A percentile compares a stretch with the other conserved stretches of the same genome.
phyloP scores from a whole-genome alignment of 1,140 invertebrate species.

The Colletes latitarsis region DNA sequence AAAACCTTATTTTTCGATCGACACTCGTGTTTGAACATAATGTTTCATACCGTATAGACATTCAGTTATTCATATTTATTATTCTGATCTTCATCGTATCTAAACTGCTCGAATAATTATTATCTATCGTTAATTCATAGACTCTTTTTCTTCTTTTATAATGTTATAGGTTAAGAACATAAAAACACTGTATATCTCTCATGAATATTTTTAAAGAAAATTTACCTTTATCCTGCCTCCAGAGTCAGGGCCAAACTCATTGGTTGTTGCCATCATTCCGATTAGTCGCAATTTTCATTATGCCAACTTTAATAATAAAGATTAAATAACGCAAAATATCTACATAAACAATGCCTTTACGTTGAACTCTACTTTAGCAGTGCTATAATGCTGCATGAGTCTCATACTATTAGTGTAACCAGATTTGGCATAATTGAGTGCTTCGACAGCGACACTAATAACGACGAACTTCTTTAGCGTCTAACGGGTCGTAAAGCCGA shows the following conservation, averaged over 20 bases:
- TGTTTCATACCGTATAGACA: too few relatives aligned
- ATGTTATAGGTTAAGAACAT: not conserved
- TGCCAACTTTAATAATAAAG: not conserved
- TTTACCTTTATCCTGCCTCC: slow-evolving; percentile 89
- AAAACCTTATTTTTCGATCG: too few relatives aligned
- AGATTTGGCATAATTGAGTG: too few relatives aligned
- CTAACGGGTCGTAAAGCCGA: too few relatives aligned
- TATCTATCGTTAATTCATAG: not conserved
- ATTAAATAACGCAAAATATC: not conserved
- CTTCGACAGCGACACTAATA: too few relatives aligned
- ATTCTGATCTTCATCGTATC: too few relatives aligned
- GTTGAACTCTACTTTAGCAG: not conserved
- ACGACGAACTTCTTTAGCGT: too few relatives aligned
- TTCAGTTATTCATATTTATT: not conserved
- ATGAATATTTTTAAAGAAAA: not conserved
- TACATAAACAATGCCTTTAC: not conserved
- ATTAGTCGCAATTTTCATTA: not conserved
- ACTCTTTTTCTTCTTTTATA: not conserved
- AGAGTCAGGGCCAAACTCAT: slow-evolving; percentile 91
- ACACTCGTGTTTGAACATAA: too few relatives aligned
- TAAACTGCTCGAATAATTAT: not conserved
- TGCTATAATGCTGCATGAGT: not conserved
- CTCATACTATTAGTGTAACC: too few relatives aligned
- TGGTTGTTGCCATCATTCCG: slow-evolving; percentile 83
- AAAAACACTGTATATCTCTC: not conserved